Percentiles rank a stretch among this genome's conserved stretches.
Evolutionary conservation across 2,888 invertebrate species (phyloP).

Genomic region (Drosophila rubida): DNA sequence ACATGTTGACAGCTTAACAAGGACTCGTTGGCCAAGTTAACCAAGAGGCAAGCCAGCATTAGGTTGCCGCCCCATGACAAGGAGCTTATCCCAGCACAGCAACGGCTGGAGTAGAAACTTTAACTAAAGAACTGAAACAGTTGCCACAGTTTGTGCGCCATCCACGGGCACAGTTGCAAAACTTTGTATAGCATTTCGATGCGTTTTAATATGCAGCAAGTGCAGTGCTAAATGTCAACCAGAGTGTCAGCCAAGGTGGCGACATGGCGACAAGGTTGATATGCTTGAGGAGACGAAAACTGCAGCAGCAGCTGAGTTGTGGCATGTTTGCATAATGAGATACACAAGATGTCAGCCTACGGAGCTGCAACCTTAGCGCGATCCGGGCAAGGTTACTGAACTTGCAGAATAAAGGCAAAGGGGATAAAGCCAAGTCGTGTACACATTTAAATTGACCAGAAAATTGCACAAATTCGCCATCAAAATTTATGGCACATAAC

Average conservation of each 20-base stretch:
- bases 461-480: conserved; percentile 16
- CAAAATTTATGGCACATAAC: conserved; percentile 1
- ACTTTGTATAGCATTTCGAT: conserved; percentile 64
- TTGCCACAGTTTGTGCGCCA: conserved; percentile 25
- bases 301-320: background rate
- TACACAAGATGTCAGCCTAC: background rate
- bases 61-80: conserved; percentile 8
- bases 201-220: conserved; percentile 68
- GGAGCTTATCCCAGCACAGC: background rate
- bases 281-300: background rate
- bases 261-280: conserved; percentile 38
- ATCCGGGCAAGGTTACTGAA: conserved; percentile 15
- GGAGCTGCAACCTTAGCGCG: no score
- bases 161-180: conserved; percentile 27
- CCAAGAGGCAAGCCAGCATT: conserved; percentile 3
- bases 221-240: conserved; percentile 58
- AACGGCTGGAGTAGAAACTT: conserved; percentile 51
- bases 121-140: conserved; percentile 54
- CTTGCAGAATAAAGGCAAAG: background rate
- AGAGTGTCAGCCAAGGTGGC: conserved; percentile 61
- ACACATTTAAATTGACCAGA: conserved; percentile 26
- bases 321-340: conserved; percentile 11
- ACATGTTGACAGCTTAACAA: conserved; percentile 76
- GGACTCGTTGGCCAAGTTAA: conserved; percentile 37
- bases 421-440: background rate